A percentile compares a stretch with the other conserved stretches of the same genome.
phyloP scores from a whole-genome alignment of 1,140 invertebrate genomes.

The Magallana angulata region DNA sequence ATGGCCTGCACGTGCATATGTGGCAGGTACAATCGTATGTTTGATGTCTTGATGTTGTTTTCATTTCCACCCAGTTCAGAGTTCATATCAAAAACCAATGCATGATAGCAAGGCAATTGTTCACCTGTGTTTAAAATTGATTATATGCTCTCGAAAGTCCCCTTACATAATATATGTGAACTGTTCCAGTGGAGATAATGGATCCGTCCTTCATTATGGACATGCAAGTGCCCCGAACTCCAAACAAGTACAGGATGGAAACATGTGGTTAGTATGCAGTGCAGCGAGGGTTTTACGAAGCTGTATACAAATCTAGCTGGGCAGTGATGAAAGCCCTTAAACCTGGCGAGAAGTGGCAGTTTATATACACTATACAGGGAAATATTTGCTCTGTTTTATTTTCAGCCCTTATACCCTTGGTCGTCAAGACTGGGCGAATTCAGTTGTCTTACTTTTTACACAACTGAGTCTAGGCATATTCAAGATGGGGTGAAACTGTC shows the following conservation, averaged over 20 bases:
- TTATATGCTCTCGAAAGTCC: too few species aligned
- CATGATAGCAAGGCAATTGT: too few species aligned
- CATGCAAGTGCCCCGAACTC: conserved; percentile 96
- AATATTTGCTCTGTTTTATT: too few species aligned
- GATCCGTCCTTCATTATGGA: conserved; percentile 96
- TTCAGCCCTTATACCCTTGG: too few species aligned
- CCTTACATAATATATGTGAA: not conserved
- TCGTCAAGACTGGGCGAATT: too few species aligned
- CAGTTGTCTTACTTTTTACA: too few species aligned
- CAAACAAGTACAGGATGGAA: conserved; percentile 89
- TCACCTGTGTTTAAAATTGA: too few species aligned
- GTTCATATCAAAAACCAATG: too few species aligned
- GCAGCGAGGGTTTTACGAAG: conserved; percentile 95
- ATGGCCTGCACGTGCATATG: conserved; percentile 97
- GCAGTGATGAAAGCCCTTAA: conserved; percentile 91
- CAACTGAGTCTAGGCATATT: too few species aligned
- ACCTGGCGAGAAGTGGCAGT: conserved; percentile 83
- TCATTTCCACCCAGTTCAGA: not conserved
- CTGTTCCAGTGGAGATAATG: conserved; percentile 88
- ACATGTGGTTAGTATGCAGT: conserved; percentile 86
- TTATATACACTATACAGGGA: not conserved
- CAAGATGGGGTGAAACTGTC: too few species aligned
- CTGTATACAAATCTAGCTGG: conserved; percentile 90
- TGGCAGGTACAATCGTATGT: conserved; percentile 81
- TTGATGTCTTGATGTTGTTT: not conserved